Conservation (phyloP, 2,888 invertebrate genomes). For the Pollenia amentaria region DNA sequence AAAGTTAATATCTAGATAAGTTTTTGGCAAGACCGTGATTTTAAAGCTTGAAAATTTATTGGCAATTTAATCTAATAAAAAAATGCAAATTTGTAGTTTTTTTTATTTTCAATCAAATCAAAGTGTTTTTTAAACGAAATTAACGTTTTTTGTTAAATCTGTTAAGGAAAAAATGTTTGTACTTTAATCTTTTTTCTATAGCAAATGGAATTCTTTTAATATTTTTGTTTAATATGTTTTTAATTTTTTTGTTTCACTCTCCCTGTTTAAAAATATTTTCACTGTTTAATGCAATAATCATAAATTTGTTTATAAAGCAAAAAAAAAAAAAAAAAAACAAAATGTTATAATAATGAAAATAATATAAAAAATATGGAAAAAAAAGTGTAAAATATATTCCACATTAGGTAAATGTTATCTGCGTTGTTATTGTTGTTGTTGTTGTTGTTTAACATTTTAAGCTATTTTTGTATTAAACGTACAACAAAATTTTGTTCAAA, state of each 20-base stretch:
- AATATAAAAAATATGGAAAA: too few relatives aligned
- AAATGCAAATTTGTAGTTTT: constrained; percentile 37
- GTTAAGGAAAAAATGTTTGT: too few relatives aligned
- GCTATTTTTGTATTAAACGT: constrained; percentile 25
- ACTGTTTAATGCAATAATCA: constrained; percentile 30
- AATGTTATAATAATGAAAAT: too few relatives aligned
- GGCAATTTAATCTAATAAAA: constrained; percentile 31
- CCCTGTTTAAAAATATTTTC: constrained; percentile 12
- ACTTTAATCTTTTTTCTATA: too few relatives aligned
- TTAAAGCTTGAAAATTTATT: constrained; percentile 50
- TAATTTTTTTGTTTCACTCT: constrained; percentile 21
- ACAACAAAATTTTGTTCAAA: constrained; percentile 30
- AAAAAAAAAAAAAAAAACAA: background rate
- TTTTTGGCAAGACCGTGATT: constrained; percentile 7
- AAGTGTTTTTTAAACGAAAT: too few relatives aligned
- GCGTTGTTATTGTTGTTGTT: background rate
- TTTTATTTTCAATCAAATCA: background rate
- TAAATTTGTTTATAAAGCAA: constrained; percentile 21
- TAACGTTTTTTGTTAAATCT: too few relatives aligned
- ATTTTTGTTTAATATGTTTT: background rate
- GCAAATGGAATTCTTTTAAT: background rate
- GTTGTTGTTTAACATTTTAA: constrained; percentile 6
- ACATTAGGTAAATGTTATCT: constrained; percentile 29
- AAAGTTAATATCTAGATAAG: background rate
- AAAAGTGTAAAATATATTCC: background rate